Evolutionary conservation across 2,888 invertebrate genomes (phyloP).

Genomic region (Tenthredo amoena): DNA sequence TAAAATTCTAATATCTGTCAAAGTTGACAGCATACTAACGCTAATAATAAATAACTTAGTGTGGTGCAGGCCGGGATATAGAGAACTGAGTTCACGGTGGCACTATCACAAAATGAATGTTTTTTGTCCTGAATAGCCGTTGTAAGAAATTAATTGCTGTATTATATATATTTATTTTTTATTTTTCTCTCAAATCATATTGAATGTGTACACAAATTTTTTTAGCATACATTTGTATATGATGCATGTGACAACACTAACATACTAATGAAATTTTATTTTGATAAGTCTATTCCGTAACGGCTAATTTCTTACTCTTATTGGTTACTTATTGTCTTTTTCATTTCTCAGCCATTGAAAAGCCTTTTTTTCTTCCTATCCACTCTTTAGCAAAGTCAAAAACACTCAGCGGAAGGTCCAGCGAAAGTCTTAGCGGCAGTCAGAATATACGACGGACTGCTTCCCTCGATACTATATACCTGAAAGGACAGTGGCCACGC

Average conservation of each 20-base stretch:
- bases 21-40: background rate
- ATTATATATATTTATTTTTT: background rate
- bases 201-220: slow-evolving; percentile 46
- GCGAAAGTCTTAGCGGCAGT: slow-evolving; percentile 81
- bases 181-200: slow-evolving; percentile 14
- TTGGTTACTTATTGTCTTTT: background rate
- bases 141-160: background rate
- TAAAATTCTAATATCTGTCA: background rate
- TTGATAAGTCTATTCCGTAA: background rate
- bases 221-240: slow-evolving; percentile 51
- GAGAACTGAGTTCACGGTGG: slow-evolving; percentile 40
- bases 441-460: slow-evolving; percentile 87
- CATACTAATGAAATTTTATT: background rate
- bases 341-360: background rate
- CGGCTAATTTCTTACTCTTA: background rate
- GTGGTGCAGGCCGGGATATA: slow-evolving; percentile 38
- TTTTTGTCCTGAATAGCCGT: background rate
- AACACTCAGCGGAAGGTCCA: slow-evolving; percentile 78
- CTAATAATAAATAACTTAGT: background rate
- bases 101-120: slow-evolving; percentile 30
- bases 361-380: slow-evolving; percentile 60
- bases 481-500: slow-evolving; percentile 89
- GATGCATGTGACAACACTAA: background rate
- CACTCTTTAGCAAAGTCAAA: slow-evolving; percentile 79
- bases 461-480: slow-evolving; percentile 88